Evolutionary conservation across 2,797 vertebrate species (phyloP), one percentile per base, ranked within the genome.

Genomic region (Mastacembelus armatus): DNA sequence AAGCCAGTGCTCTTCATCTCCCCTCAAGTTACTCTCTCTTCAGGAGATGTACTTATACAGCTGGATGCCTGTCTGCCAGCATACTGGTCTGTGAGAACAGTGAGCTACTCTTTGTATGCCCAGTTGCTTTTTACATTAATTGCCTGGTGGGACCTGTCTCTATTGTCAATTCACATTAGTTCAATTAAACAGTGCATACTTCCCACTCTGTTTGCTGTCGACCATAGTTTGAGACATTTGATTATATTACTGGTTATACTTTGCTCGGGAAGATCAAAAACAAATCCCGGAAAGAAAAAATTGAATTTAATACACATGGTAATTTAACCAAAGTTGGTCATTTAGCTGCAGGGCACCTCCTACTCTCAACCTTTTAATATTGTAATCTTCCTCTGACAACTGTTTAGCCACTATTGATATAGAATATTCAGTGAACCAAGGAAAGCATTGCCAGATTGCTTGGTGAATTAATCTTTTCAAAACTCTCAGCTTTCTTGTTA

Each of bases 281-380:
- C 51, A 74, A 77, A 77, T 71, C 40, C 56, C 16, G 68, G 59
- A 60, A 73, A 77, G 56, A 76, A 56, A 40, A 64, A 76, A 80
- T 30, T 57, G 29, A 76, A 84, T 80, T 32, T 66, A 77, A 79
- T 47, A 42, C 66, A 55, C 27, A 71, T 66, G 62, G 61, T 75
- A 74, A 80, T 84, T 74, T 72, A 61, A 78, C 49, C 66, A 68
- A 60, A 80, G 56, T 80, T 71, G n/a, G 71, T 61, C 21, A 82
- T 72, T 80, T 57, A 75, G 61, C 79, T 55, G 40, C 45, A 64
- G 51, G 50, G 27, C 12, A 73, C 29, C 26, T 44, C 33, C 71
- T 63, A 36, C 26, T 35, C 51, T 59, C 24, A 67, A 67, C 59
- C 65, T 80, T 73, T 68, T 59, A 80, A 82, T 70, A 82, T 62